Conservation (phyloP, 2,113 vertebrate species). For the Pycnonotus jocosus region DNA sequence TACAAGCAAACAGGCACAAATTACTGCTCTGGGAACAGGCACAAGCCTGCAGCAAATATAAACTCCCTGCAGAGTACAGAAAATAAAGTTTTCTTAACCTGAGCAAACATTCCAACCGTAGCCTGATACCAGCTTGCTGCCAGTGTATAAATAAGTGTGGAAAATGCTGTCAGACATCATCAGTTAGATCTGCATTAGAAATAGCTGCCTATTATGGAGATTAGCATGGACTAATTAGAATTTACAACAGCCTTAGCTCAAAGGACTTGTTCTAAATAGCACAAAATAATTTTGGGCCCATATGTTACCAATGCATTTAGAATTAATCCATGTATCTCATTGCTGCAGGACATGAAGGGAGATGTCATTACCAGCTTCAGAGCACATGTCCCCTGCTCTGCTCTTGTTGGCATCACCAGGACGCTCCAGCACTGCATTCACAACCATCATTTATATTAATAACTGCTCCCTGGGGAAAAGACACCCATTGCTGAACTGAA, state of each 20-base stretch:
- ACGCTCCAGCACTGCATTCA: rapidly evolving
- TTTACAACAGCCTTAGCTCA: constrained; percentile 50
- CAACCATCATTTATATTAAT: background rate
- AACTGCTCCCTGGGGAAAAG: background rate
- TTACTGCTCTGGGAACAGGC: background rate
- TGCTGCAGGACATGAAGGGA: constrained; percentile 4
- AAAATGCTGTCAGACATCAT: constrained; percentile 41
- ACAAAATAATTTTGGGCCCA: constrained; percentile 39
- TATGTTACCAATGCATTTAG: constrained; percentile 30
- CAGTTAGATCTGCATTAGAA: constrained; percentile 47
- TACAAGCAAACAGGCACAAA: background rate
- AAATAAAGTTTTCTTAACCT: background rate
- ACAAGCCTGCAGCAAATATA: background rate
- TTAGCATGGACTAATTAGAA: constrained; percentile 47
- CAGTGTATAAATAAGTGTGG: background rate
- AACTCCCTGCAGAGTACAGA: background rate
- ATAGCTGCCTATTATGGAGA: constrained; percentile 55
- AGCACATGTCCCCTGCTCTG: background rate
- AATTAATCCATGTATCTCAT: constrained; percentile 29
- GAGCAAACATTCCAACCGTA: background rate
- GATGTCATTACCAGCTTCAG: background rate
- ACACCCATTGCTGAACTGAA: background rate
- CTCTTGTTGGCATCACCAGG: background rate
- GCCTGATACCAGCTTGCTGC: background rate
- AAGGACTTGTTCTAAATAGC: constrained; percentile 58